These are phyloP conservation scores for Neotoma lepida DNA, from an alignment of 2,113 vertebrate species.

Conservation along the genomic window DNA sequence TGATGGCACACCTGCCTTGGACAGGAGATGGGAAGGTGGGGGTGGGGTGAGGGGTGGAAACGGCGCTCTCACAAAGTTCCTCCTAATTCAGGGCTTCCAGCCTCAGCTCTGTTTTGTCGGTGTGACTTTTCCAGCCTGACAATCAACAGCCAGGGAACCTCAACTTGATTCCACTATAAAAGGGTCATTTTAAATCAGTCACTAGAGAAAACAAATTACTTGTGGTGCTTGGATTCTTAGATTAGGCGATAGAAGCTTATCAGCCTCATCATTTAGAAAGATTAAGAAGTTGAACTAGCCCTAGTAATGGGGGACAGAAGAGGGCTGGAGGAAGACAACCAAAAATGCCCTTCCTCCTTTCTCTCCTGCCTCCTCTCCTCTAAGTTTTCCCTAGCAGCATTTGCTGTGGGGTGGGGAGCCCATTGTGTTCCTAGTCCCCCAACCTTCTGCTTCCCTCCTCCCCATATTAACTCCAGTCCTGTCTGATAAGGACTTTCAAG, in stretches of 20 bases:
- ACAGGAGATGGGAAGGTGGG: not conserved
- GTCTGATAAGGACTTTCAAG: conserved; percentile 26
- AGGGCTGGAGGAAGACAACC: not conserved
- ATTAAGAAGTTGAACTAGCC: not conserved
- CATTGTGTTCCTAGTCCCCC: not conserved
- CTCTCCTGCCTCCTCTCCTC: not conserved
- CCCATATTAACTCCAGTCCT: not conserved
- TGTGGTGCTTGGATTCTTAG: conserved; percentile 17
- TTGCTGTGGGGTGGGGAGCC: not conserved
- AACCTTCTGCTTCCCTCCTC: not conserved
- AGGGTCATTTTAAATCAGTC: conserved; percentile 40
- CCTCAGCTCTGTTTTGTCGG: not conserved
- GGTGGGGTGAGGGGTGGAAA: not conserved
- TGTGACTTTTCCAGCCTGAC: conserved; percentile 6
- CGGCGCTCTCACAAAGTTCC: not conserved
- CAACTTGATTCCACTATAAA: conserved; percentile 49
- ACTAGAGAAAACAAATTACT: not conserved
- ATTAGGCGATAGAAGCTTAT: conserved; percentile 12
- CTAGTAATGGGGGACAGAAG: not conserved
- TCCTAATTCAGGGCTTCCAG: not conserved
- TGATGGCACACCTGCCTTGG: not conserved
- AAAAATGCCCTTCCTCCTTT: not conserved
- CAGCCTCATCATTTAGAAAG: conserved; percentile 35
- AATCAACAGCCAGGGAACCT: not conserved
- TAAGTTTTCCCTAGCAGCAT: not conserved